phyloP scores from a whole-genome alignment of 1,140 invertebrate species.

The Kradibia gibbosae region DNA sequence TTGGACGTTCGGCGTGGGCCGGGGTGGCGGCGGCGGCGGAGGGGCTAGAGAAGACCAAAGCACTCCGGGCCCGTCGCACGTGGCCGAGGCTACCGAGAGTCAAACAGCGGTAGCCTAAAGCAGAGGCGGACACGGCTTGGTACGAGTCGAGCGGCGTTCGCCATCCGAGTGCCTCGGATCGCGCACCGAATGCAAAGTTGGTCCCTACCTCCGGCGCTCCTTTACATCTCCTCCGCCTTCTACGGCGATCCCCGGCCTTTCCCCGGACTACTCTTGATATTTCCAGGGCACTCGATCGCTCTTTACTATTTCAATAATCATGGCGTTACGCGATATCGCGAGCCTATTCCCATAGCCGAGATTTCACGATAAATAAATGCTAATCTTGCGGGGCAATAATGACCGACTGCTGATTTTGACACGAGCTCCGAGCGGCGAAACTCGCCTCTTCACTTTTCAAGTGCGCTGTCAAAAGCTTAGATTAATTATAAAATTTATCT shows the following conservation, averaged over 20 bases:
- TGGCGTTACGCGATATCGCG: too few relatives aligned
- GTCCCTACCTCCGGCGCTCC: background rate
- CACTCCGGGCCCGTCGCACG: background rate
- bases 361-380: too few relatives aligned
- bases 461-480: background rate
- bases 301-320: too few relatives aligned
- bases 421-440: too few relatives aligned
- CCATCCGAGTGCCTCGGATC: background rate
- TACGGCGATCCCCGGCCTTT: background rate
- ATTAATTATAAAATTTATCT: background rate
- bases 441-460: background rate
- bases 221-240: background rate
- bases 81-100: background rate
- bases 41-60: background rate
- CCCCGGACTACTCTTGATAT: too few relatives aligned
- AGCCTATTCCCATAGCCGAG: too few relatives aligned
- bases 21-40: background rate
- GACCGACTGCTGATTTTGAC: background rate
- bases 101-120: too few relatives aligned
- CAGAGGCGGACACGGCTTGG: constrained; percentile 32
- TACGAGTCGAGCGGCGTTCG: constrained; percentile 11
- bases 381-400: background rate
- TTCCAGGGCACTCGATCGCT: too few relatives aligned
- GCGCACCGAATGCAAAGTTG: background rate
- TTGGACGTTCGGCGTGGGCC: background rate